Evolutionary conservation across 1,140 invertebrate species (phyloP).

Genomic region (Centruroides sculpturatus): DNA sequence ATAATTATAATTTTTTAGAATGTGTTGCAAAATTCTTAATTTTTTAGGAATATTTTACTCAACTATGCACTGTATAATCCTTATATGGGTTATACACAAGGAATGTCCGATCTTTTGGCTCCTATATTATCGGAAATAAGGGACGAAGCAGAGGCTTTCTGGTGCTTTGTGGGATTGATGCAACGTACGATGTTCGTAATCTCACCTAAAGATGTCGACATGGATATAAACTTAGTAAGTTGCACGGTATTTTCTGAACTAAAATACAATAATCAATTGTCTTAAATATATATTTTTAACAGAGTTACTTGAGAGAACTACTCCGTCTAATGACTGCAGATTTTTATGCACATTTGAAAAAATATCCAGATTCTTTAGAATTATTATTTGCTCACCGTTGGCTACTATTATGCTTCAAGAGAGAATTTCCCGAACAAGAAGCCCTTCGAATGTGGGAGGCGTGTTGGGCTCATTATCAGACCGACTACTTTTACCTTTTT

Average conservation of each 20-base stretch:
- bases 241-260: background rate
- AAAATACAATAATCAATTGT: background rate
- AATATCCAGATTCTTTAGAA: slow-evolving; percentile 61
- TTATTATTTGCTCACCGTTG: slow-evolving; percentile 82
- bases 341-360: slow-evolving; percentile 69
- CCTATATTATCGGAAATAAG: slow-evolving; percentile 73
- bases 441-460: slow-evolving; percentile 84
- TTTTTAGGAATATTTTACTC: slow-evolving; percentile 60
- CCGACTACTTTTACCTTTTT: slow-evolving; percentile 84
- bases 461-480: slow-evolving; percentile 86
- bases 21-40: no score
- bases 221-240: slow-evolving; percentile 74
- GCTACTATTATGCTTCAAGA: slow-evolving; percentile 76
- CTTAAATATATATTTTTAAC: slow-evolving; percentile 15
- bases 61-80: slow-evolving; percentile 84
- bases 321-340: slow-evolving; percentile 71
- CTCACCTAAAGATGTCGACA: slow-evolving; percentile 79
- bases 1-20: no score
- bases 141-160: slow-evolving; percentile 78
- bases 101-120: slow-evolving; percentile 83
- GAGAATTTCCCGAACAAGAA: slow-evolving; percentile 73
- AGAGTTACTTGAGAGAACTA: slow-evolving; percentile 68
- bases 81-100: slow-evolving; percentile 63
- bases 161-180: slow-evolving; percentile 90
- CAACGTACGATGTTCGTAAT: slow-evolving; percentile 76